Evolutionary conservation across 2,888 invertebrate species (phyloP).

Genomic region (Melanostoma scalare): DNA sequence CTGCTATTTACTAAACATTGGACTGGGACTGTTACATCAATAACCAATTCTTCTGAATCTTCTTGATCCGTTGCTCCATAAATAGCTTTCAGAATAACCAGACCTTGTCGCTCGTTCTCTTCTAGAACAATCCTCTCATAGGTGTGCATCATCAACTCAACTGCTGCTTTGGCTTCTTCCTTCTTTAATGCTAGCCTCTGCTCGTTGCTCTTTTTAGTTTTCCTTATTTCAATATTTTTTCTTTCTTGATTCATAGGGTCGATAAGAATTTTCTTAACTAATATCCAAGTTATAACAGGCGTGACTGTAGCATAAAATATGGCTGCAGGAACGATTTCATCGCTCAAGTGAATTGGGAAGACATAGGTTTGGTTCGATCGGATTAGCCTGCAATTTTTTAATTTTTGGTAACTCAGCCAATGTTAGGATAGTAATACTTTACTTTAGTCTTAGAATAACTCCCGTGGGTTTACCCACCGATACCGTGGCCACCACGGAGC

Average conservation of each 20-base stretch:
- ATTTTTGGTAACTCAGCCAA: not conserved
- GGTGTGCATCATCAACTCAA: constrained; percentile 95
- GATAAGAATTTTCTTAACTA: constrained; percentile 92
- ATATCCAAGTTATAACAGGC: constrained; percentile 91
- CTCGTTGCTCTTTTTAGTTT: constrained; percentile 91
- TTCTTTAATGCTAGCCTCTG: constrained; percentile 88
- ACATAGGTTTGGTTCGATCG: constrained; percentile 94
- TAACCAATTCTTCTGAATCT: constrained; percentile 80
- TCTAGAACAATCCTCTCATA: constrained; percentile 91
- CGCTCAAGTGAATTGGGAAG: constrained; percentile 95
- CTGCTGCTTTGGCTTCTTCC: constrained; percentile 92
- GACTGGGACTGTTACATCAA: constrained; percentile 96
- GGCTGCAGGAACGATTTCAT: constrained; percentile 94
- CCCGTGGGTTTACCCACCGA: constrained; percentile 93
- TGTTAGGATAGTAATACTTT: constrained; percentile 55
- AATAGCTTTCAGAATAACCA: constrained; percentile 92
- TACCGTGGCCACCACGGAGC: constrained; percentile 92
- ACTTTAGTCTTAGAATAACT: constrained; percentile 94
- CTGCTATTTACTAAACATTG: constrained; percentile 97
- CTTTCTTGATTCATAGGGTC: constrained; percentile 92
- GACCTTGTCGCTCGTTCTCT: constrained; percentile 91
- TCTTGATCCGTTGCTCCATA: constrained; percentile 87
- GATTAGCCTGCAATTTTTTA: constrained; percentile 85
- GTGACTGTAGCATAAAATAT: constrained; percentile 95
- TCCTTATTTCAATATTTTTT: constrained; percentile 90